phyloP scores from a whole-genome alignment of 2,888 invertebrate genomes.

The Sycophila texana region DNA sequence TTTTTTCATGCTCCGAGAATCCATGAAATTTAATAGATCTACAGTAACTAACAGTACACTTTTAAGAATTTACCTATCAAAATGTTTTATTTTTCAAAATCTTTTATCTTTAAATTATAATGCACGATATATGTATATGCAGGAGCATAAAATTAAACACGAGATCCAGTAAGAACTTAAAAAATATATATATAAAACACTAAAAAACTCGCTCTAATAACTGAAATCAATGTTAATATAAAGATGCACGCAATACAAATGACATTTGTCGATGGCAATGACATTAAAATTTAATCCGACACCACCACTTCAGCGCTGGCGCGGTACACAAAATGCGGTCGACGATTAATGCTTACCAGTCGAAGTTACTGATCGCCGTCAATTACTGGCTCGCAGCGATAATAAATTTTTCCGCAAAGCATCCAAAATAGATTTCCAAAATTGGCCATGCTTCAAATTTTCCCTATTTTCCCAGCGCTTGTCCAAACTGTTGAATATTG shows the following conservation, averaged over 20 bases:
- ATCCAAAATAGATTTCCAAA: constrained; percentile 27
- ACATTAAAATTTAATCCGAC: constrained; percentile 19
- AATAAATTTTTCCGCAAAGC: constrained; percentile 28
- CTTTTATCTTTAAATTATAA: no score
- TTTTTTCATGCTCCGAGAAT: no score
- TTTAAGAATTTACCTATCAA: no score
- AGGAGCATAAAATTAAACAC: no score
- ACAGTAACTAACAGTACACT: no score
- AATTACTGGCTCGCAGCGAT: not conserved
- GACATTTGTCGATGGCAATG: not conserved
- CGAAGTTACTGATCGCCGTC: not conserved
- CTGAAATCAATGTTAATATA: not conserved
- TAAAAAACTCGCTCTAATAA: not conserved
- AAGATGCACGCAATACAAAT: not conserved
- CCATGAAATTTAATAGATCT: no score
- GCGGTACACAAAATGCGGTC: not conserved
- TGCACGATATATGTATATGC: no score
- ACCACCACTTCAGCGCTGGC: not conserved
- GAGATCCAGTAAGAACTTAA: no score
- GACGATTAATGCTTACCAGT: constrained; percentile 10
- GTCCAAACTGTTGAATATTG: not conserved
- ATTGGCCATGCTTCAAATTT: constrained; percentile 28
- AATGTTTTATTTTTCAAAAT: no score
- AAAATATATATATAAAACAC: no score
- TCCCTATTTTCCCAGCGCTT: not conserved